These are phyloP conservation scores for Corydoras sp. DNA, from an alignment of 2,113 vertebrate genomes.

Conservation along the genomic window DNA sequence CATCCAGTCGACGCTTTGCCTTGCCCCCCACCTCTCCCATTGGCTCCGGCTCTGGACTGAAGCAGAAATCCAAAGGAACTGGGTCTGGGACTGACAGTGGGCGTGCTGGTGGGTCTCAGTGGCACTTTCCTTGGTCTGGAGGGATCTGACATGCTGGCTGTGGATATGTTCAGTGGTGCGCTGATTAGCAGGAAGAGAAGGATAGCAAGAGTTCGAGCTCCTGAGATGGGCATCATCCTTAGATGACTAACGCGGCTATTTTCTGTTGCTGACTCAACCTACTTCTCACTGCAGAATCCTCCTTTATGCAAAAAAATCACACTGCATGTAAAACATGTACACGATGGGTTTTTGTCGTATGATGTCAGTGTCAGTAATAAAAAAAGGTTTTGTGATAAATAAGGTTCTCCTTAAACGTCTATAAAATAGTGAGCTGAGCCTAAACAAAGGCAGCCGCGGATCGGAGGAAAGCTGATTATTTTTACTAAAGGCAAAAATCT, in stretches of 20 bases:
- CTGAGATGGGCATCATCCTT: conserved; percentile 70
- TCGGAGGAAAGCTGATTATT: no score
- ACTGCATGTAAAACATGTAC: conserved; percentile 50
- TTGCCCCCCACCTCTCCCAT: conserved; percentile 8
- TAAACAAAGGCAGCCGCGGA: no score
- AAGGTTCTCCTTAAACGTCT: no score
- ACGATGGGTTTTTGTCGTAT: conserved; percentile 37
- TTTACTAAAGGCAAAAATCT: no score
- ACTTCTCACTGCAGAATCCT: conserved; percentile 52
- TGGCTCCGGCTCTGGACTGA: conserved; percentile 26
- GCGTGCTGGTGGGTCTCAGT: conserved; percentile 24
- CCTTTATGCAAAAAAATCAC: conserved; percentile 54
- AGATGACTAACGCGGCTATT: conserved; percentile 69
- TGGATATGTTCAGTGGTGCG: conserved; percentile 52
- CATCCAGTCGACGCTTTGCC: conserved; percentile 26
- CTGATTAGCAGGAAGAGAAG: conserved; percentile 62
- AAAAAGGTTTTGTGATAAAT: no score
- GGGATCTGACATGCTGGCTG: conserved; percentile 51
- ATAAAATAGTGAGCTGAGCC: no score
- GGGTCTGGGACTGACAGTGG: conserved; percentile 38
- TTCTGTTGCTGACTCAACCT: conserved; percentile 62
- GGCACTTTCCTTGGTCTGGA: conserved; percentile 36
- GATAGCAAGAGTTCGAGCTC: conserved; percentile 60
- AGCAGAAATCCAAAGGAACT: conserved; percentile 26
- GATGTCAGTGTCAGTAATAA: conserved; percentile 12